Percentiles rank a stretch among this genome's conserved stretches.
These are phyloP conservation scores for Entomyzon cyanotis DNA, from an alignment of 2,113 vertebrate species.

Conservation along the genomic window DNA sequence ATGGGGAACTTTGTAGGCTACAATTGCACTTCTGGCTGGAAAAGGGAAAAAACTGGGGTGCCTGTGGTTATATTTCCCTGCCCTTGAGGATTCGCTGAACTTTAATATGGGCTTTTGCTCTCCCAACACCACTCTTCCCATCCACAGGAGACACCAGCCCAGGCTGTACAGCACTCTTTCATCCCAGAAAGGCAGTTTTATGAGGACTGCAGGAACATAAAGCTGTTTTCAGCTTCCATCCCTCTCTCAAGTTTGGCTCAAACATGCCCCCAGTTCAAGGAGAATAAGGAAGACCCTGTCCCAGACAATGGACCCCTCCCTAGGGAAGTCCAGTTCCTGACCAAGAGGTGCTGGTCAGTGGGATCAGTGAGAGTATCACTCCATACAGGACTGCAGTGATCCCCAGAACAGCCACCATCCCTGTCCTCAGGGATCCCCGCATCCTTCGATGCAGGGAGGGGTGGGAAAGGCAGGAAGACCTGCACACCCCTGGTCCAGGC, in stretches of 20 bases:
- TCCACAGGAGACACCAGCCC: background rate
- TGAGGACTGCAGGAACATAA: background rate
- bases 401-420: background rate
- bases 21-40: background rate
- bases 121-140: background rate
- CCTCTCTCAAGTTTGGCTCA: background rate
- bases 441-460: background rate
- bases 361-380: background rate
- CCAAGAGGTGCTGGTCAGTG: fast-evolving
- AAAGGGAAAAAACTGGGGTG: background rate
- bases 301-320: background rate
- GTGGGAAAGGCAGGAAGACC: background rate
- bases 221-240: background rate
- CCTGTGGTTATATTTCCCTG: background rate
- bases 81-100: background rate
- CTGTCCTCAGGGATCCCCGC: background rate
- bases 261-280: background rate
- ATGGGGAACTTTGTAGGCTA: background rate
- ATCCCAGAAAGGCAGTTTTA: conserved; percentile 26
- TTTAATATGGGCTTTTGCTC: background rate
- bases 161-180: background rate
- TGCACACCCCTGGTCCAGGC: background rate
- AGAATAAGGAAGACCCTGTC: background rate
- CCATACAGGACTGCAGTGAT: fast-evolving
- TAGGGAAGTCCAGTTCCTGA: background rate